These are phyloP conservation scores for Sebastes jordani DNA, from an alignment of 2,797 vertebrate genomes.

Conservation along the genomic window DNA sequence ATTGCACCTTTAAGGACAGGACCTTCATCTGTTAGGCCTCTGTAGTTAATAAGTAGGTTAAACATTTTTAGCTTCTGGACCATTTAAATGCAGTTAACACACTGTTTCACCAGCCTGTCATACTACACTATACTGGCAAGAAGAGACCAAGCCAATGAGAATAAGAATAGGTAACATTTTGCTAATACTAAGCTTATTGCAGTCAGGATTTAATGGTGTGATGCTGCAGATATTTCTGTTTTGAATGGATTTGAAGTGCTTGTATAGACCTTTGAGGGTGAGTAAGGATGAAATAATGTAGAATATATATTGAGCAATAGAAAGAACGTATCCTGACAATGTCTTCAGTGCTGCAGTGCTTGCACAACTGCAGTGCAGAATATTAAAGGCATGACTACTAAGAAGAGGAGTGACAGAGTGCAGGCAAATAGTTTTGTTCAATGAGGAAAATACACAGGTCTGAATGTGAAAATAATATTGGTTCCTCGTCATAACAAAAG, in stretches of 20 bases:
- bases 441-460: not conserved
- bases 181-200: slow-evolving; percentile 26
- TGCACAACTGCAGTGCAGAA: not conserved
- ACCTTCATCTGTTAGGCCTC: not conserved
- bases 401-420: not conserved
- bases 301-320: not conserved
- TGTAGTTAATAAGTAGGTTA: not conserved
- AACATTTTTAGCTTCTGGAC: not conserved
- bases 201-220: not conserved
- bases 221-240: not conserved
- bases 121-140: not conserved
- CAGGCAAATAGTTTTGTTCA: not conserved
- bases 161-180: slow-evolving; percentile 32
- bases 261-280: not conserved
- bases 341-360: not conserved
- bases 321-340: not conserved
- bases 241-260: not conserved
- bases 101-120: not conserved
- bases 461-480: not conserved
- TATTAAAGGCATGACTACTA: not conserved
- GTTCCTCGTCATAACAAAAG: not conserved
- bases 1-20: not conserved
- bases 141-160: not conserved
- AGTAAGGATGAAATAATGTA: not conserved
- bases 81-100: not conserved